These are phyloP conservation scores for Poeciliopsis prolifica DNA, from an alignment of 2,113 vertebrate genomes.

Conservation along the genomic window DNA sequence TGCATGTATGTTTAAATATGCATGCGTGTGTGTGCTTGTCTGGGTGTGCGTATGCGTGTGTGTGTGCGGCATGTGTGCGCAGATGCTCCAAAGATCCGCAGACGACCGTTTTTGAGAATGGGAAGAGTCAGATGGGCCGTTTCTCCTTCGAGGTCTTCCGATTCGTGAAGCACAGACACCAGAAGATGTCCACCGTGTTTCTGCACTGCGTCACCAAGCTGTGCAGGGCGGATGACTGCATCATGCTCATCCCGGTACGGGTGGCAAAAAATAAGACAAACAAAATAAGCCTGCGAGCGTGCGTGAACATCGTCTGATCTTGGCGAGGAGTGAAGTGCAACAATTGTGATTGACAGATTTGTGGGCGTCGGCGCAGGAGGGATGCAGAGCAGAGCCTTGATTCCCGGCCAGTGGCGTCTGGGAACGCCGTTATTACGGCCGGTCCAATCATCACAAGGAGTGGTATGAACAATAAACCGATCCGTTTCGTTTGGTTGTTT, in stretches of 20 bases:
- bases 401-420: conserved; percentile 76
- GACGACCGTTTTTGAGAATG: conserved; percentile 95
- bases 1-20: conserved; percentile 4
- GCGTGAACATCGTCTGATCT: background rate
- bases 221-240: conserved; percentile 92
- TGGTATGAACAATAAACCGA: conserved; percentile 73
- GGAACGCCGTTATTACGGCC: conserved; percentile 89
- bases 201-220: conserved; percentile 96
- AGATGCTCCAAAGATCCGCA: conserved; percentile 97
- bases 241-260: conserved; percentile 90
- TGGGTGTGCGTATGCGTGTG: no score
- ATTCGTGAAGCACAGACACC: conserved; percentile 97
- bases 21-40: no score
- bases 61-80: conserved; percentile 16
- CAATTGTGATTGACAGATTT: conserved; percentile 80
- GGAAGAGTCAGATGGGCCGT: conserved; percentile 92
- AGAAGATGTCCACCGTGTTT: conserved; percentile 97
- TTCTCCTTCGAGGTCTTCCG: conserved; percentile 98
- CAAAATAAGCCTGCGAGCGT: background rate
- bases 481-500: background rate
- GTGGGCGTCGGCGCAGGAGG: conserved; percentile 87
- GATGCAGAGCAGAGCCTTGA: conserved; percentile 74
- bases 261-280: background rate
- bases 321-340: conserved; percentile 2
- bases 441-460: conserved; percentile 95